Evolutionary conservation across 2,888 invertebrate species (phyloP).

Genomic region (Teleiodes luculella): DNA sequence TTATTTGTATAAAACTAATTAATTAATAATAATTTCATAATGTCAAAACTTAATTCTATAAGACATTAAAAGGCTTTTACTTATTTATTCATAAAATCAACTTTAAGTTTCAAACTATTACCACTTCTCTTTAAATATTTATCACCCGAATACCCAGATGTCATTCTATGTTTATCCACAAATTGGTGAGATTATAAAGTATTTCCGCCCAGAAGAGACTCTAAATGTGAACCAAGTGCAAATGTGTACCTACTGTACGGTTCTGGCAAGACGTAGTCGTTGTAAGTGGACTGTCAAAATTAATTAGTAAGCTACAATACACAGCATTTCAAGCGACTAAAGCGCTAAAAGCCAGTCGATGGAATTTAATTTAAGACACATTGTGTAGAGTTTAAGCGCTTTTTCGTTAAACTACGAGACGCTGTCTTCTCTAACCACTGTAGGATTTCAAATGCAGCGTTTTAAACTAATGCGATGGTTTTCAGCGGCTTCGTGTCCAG

Average conservation of each 20-base stretch:
- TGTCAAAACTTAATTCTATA: no score
- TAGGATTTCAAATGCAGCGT: constrained; percentile 68
- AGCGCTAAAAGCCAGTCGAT: constrained; percentile 45
- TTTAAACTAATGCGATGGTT: constrained; percentile 64
- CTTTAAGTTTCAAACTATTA: constrained; percentile 13
- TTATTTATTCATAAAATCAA: no score
- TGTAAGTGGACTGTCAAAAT: constrained; percentile 70
- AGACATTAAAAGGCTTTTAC: no score
- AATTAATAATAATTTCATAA: no score
- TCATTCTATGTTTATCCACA: constrained; percentile 22
- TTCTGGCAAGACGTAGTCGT: constrained; percentile 45
- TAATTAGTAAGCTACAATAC: constrained; percentile 65
- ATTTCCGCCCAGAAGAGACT: constrained; percentile 57
- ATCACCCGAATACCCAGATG: not conserved
- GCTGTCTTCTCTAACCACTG: constrained; percentile 55
- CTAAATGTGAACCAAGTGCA: constrained; percentile 47
- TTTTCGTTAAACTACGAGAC: constrained; percentile 35
- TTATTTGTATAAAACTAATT: no score
- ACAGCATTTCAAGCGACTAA: constrained; percentile 48
- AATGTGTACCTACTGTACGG: no score
- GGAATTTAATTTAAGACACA: constrained; percentile 36
- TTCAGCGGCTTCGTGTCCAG: constrained; percentile 49
- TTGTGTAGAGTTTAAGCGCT: constrained; percentile 48
- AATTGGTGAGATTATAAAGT: constrained; percentile 53
- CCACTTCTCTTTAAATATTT: not conserved